phyloP scores from a whole-genome alignment of 2,113 vertebrate species.

The Rhegmatorhina hoffmannsi region DNA sequence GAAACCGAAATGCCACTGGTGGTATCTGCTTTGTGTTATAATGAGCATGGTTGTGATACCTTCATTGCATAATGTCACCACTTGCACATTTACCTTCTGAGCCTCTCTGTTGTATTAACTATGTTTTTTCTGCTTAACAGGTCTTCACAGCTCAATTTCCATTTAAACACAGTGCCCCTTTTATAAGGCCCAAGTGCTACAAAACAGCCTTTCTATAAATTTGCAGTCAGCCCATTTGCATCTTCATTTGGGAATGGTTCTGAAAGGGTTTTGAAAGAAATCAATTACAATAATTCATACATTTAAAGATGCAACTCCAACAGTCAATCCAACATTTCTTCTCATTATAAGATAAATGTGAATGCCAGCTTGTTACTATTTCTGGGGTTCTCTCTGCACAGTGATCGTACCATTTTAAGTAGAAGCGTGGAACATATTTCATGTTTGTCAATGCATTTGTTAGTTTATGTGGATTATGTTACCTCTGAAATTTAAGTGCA shows the following conservation, averaged over 20 bases:
- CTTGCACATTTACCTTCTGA: not conserved
- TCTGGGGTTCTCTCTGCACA: constrained; percentile 8
- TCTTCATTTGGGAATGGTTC: not conserved
- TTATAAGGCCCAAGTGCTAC: not conserved
- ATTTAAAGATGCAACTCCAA: constrained; percentile 2
- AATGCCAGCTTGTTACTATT: constrained; percentile 48
- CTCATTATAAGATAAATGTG: not conserved
- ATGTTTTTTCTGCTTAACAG: not conserved
- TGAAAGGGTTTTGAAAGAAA: constrained; percentile 14
- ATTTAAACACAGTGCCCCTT: not conserved
- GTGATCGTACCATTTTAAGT: constrained; percentile 1
- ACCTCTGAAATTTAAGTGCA: constrained; percentile 32
- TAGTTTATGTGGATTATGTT: constrained; percentile 28
- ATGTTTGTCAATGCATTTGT: constrained; percentile 44
- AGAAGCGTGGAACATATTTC: constrained; percentile 34
- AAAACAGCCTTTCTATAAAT: not conserved
- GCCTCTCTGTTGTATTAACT: not conserved
- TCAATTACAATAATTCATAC: constrained; percentile 29
- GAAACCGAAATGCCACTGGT: not conserved
- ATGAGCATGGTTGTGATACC: not conserved
- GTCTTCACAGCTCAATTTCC: not conserved
- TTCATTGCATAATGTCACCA: not conserved
- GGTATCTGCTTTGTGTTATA: not conserved
- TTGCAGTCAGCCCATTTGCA: not conserved
- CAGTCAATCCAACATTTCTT: constrained; percentile 16